These are phyloP conservation scores for Nyctibius bracteatus DNA, from an alignment of 2,113 vertebrate genomes.

Conservation along the genomic window DNA sequence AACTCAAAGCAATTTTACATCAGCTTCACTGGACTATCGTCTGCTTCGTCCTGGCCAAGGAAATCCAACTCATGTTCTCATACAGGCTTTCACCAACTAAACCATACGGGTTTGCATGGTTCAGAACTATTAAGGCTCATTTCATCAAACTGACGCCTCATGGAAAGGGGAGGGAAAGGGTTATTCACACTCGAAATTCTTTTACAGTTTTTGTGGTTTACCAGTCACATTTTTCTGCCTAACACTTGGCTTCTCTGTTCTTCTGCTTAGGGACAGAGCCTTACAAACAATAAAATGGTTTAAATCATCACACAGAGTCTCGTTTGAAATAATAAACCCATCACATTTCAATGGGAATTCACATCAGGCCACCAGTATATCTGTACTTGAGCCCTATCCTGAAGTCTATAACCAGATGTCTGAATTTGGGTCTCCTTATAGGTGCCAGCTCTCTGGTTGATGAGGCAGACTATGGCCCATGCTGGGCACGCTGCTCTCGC, in stretches of 20 bases:
- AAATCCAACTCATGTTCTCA: background rate
- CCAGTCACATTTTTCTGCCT: background rate
- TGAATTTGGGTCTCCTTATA: background rate
- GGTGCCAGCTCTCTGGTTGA: background rate
- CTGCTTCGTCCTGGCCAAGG: background rate
- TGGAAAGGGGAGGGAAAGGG: background rate
- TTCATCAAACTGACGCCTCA: background rate
- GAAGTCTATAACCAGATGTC: background rate
- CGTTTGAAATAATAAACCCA: background rate
- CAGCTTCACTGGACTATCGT: background rate
- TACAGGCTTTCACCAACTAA: background rate
- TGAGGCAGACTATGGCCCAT: rapidly evolving
- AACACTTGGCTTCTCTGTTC: background rate
- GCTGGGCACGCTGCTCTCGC: background rate
- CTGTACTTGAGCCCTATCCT: background rate
- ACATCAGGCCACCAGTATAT: background rate
- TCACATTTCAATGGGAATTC: background rate
- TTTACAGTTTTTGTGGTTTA: background rate
- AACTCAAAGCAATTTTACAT: background rate
- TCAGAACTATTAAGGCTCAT: background rate
- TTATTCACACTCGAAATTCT: background rate
- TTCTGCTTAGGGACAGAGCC: background rate
- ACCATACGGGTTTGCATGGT: rapidly evolving
- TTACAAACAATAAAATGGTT: background rate
- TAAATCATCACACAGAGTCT: background rate